Base-by-base conservation (phyloP, 1,140 invertebrate species). In the Diploscapter pachys region DNA sequence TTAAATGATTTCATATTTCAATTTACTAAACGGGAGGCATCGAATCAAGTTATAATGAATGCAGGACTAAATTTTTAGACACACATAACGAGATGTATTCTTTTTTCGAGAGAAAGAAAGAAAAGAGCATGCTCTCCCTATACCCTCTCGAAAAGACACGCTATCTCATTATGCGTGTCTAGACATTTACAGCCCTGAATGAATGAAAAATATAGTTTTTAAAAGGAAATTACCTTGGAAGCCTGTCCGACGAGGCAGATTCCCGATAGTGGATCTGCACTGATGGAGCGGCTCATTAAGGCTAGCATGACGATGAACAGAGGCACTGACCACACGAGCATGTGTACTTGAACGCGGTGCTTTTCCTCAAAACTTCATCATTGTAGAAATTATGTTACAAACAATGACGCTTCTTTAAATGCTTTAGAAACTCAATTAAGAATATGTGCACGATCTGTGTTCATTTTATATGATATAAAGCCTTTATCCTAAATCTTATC, bases 281-380 rank as follows among this genome's bases (percentile, higher is more conserved):
- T 56, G 5, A 79, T 66, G 50, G 62, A 67, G 61, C 69, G 65
- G 4, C 76, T 77, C 55, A 79, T 76, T 4, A 79, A 70, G 11
- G 77, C 78, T 5, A 79, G n/a, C 73, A 79, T 79, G 9, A 79
- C 54, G 0, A 69, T 53, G 31, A 66, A 54, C 54, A 79, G 71
- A 8, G 78, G 78, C n/a, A 78, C 56, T 3, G 62, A 76, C 56
- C 79, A 80, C 54, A 66, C 66, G 65, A 79, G 66, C 77, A 79
- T 75, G 51, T 80, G 63, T 13, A 77, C 57, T 6, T 62, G 69
- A n/a, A 55, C 62, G 9, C 63, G 49, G 62, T 53, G 62, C 8
- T 71, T 63, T 31, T 76, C 75, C 74, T 77, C 63, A 51, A 75
- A 63, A 6, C 2, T 9, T 54, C 31, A 65, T 31, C 8, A 8